Evolutionary conservation across 2,113 vertebrate genomes (phyloP), one percentile per base, ranked within the genome.

Genomic region (Spermophilus dauricus): DNA sequence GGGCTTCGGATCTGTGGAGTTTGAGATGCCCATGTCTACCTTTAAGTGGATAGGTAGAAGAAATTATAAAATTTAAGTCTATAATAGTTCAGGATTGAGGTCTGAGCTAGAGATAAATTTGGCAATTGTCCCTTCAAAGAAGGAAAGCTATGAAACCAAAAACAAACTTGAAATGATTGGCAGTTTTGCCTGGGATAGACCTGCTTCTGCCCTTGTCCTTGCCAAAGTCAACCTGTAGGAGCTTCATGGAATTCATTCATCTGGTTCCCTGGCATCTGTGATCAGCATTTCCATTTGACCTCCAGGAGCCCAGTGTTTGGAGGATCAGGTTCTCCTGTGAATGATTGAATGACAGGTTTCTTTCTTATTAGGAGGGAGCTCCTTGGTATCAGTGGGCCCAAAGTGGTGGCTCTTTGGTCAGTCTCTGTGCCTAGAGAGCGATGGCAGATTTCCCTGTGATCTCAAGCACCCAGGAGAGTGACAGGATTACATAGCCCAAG

Each of bases 241-340:
- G 20, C 45, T 32, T 53, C 77, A 0, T 42, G 32, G 8, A 1
- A 2, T 76, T 34, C 3, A 0, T 32, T 81, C 4, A 6, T 30
- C 20, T 39, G 16, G 34, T 72, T 72, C 32, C 0, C 16, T 5
- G 48, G 9, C 11, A 0, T 28, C 51, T 61, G 2, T 92, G 48
- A 34, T 61, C 14, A 30, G 56, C 1, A 2, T 51, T 51, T 39
- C 67, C 20, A 5, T 5, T n/a, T 32, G 39, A 20, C 39, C 37
- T 28, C 28, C 8, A 20, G 5, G 53, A 72, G 32, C 13, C 45
- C 0, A 0, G 30, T 4, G 3, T 6, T 8, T 3, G 5, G 12
- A 72, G 37, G 73, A 1, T 56, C 76, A 1, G 30, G 9, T 4
- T 63, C 14, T 17, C 42, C 0, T 0, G 6, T 16, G 48, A 48